These are phyloP conservation scores for Nasonia oneida DNA, from an alignment of 2,888 invertebrate genomes.

Conservation along the genomic window DNA sequence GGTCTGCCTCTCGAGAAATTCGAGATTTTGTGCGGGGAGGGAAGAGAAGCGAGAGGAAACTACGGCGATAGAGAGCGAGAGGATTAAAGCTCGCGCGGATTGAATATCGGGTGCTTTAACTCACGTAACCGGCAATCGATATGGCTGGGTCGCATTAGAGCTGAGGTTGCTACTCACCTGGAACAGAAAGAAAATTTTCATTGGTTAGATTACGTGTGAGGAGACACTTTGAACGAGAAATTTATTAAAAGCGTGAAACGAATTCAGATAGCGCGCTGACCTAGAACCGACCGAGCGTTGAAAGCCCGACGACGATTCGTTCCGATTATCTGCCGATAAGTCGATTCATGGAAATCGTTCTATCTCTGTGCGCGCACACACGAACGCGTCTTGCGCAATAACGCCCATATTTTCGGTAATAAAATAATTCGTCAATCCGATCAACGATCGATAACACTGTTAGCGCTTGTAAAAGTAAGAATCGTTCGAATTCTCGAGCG, in stretches of 20 bases:
- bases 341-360: neutral
- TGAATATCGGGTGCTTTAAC: neutral
- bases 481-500: neutral
- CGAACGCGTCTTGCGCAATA: neutral
- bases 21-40: neutral
- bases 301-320: neutral
- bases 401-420: neutral
- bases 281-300: neutral
- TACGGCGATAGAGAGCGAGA: neutral
- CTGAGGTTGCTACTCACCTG: slow-evolving; percentile 51
- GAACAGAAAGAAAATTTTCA: slow-evolving; percentile 45
- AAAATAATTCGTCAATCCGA: slow-evolving; percentile 1
- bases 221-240: neutral
- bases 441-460: neutral
- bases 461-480: neutral
- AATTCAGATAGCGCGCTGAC: neutral
- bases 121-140: slow-evolving; percentile 27
- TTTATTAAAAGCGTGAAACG: neutral
- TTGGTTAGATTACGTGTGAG: neutral
- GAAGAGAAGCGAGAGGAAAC: too few relatives aligned
- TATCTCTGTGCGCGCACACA: neutral
- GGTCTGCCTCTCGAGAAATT: neutral
- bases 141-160: neutral
- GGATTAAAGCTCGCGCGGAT: neutral
- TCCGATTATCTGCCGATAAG: neutral